Percentiles rank a stretch among this genome's conserved stretches.
phyloP scores from a whole-genome alignment of 2,888 invertebrate genomes.

The Latheticus oryzae region DNA sequence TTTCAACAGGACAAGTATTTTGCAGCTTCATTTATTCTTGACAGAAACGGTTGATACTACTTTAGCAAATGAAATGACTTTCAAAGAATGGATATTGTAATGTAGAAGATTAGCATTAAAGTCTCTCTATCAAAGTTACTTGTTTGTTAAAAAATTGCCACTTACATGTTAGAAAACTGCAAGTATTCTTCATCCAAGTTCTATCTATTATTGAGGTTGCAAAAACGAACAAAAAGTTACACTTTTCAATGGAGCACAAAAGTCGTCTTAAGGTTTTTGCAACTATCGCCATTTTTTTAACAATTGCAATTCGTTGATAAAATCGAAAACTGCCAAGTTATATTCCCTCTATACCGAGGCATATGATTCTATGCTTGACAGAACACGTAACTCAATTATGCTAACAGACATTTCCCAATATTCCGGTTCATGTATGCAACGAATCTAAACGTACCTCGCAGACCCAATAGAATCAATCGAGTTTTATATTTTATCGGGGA shows the following conservation, averaged over 20 bases:
- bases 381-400: conserved; percentile 59
- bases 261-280: conserved; percentile 13
- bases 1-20: conserved; percentile 50
- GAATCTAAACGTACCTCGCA: conserved; percentile 38
- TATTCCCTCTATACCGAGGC: conserved; percentile 42
- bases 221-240: conserved; percentile 19
- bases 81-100: not conserved
- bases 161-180: no score
- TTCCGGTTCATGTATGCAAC: conserved; percentile 49
- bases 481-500: conserved; percentile 42
- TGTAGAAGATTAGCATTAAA: no score
- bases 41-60: conserved; percentile 2
- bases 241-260: not conserved
- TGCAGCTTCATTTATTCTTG: conserved; percentile 47
- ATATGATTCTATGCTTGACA: conserved; percentile 54
- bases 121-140: no score
- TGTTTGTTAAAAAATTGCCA: no score
- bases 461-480: conserved; percentile 45
- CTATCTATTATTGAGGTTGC: conserved; percentile 22
- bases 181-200: no score
- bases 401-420: conserved; percentile 60
- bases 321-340: conserved; percentile 39
- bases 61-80: not conserved
- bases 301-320: conserved; percentile 33
- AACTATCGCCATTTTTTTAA: conserved; percentile 19